phyloP scores from a whole-genome alignment of 2,888 invertebrate genomes.

The Frankliniella intonsa region DNA sequence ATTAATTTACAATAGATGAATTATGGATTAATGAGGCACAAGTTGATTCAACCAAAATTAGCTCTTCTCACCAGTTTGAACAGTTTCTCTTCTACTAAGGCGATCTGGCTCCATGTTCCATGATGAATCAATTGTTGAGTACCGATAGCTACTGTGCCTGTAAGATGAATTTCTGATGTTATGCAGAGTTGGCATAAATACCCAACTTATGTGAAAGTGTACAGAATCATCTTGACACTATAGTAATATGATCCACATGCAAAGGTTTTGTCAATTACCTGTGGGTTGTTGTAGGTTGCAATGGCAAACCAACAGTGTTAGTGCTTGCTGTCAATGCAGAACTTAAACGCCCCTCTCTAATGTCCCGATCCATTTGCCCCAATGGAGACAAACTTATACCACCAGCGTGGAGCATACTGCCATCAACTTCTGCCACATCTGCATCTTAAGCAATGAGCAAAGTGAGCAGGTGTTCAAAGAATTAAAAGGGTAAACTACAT shows the following conservation, averaged over 20 bases:
- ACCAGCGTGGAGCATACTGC: conserved; percentile 32
- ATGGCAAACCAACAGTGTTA: background rate
- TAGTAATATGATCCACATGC: background rate
- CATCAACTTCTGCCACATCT: conserved; percentile 32
- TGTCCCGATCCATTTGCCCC: conserved; percentile 1
- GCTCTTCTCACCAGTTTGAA: background rate
- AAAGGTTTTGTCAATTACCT: background rate
- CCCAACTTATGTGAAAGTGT: background rate
- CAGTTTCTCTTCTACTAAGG: background rate
- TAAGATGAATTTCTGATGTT: background rate
- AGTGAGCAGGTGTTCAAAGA: background rate
- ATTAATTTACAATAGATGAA: background rate
- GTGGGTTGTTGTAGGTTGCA: background rate
- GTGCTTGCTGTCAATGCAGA: background rate
- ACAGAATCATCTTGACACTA: background rate
- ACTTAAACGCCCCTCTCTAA: background rate
- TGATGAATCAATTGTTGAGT: conserved; percentile 1
- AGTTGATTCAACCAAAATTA: too few species aligned
- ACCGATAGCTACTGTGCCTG: conserved; percentile 9
- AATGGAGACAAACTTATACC: conserved; percentile 30
- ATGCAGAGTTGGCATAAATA: too few species aligned
- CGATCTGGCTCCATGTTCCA: background rate
- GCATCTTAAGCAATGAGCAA: conserved; percentile 10
- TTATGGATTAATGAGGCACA: too few species aligned
- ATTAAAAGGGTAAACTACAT: conserved; percentile 31